Evolutionary conservation across 2,888 invertebrate genomes (phyloP), one percentile per base, ranked within the genome.

Genomic region (Ariolimax columbianus): DNA sequence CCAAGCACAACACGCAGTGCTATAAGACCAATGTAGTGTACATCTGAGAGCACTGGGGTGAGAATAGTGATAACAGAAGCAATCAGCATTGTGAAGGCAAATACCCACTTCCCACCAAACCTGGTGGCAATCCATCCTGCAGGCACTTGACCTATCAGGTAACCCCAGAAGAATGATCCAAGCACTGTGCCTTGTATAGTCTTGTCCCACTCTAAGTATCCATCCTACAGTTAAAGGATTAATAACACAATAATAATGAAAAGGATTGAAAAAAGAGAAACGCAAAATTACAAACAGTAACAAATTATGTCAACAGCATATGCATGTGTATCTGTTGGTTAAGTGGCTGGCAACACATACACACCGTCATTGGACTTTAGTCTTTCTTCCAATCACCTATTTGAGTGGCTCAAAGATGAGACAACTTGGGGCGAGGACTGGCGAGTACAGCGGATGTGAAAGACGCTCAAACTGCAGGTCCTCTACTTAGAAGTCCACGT

Each of bases 121-220:
- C 89, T 88, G 0, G 91, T 91, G n/a, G 93, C 92, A 77, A 93
- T 80, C 91, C 91, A 92, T 1, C 93, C 93, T 9, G 91, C 91
- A 0, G 91, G 91, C 6, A 93, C 88, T 86, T 92, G 92, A 40
- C 91, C 91, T 17, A 90, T 79, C n/a, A 92, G 87, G 83, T 92
- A 92, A 47, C 92, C 92, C 91, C 91, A 92, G 89, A 91, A 92
- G 83, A 91, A 92, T 6, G 92, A 89, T 4, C 91, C 92, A 1
- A 92, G 88, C n/a, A 92, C 89, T 14, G 89, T 78, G 0, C 92
- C 92, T 81, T 92, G 92, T 3, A 86, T 85, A 30, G 88, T 87
- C 81, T 91, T 91, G 77, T 89, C 89, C 92, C 92, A 92, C 0
- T 88, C 85, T 85, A 91, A 89, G 36, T 88, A 88, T 19, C 92